These are phyloP conservation scores for Thecocarcelia acutangulata DNA, from an alignment of 2,888 invertebrate species.

Conservation along the genomic window DNA sequence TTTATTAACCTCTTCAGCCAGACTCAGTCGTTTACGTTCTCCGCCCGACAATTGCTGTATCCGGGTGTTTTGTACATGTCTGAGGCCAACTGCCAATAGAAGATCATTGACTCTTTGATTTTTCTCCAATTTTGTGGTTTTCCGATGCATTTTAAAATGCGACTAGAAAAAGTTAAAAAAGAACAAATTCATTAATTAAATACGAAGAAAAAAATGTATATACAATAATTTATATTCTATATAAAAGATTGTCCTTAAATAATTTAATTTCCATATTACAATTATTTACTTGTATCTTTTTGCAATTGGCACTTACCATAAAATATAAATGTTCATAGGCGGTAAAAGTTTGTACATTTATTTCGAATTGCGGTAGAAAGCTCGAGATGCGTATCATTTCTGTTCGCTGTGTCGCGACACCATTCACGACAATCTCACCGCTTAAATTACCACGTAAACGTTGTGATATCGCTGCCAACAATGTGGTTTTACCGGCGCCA, in stretches of 20 bases:
- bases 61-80: conserved; percentile 86
- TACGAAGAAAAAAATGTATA: neutral
- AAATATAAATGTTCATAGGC: conserved; percentile 92
- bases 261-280: neutral
- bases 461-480: conserved; percentile 88
- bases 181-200: neutral
- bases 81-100: conserved; percentile 86
- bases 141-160: conserved; percentile 87
- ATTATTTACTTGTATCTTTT: too few species aligned
- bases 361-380: conserved; percentile 93
- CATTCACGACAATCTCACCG: conserved; percentile 88
- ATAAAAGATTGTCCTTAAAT: neutral
- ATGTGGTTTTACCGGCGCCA: conserved; percentile 89
- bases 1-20: conserved; percentile 89
- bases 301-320: conserved; percentile 86
- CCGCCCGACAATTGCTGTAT: conserved; percentile 93
- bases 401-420: conserved; percentile 84
- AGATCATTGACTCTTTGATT: conserved; percentile 77
- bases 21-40: conserved; percentile 91
- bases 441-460: conserved; percentile 86
- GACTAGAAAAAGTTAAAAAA: conserved; percentile 83
- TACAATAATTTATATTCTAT: too few species aligned
- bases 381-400: conserved; percentile 89
- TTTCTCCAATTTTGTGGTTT: conserved; percentile 81
- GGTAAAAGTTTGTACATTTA: conserved; percentile 89